A percentile compares a stretch with the other conserved stretches of the same genome.
These are phyloP conservation scores for Diplodus sargus DNA, from an alignment of 2,797 vertebrate species.

Conservation along the genomic window DNA sequence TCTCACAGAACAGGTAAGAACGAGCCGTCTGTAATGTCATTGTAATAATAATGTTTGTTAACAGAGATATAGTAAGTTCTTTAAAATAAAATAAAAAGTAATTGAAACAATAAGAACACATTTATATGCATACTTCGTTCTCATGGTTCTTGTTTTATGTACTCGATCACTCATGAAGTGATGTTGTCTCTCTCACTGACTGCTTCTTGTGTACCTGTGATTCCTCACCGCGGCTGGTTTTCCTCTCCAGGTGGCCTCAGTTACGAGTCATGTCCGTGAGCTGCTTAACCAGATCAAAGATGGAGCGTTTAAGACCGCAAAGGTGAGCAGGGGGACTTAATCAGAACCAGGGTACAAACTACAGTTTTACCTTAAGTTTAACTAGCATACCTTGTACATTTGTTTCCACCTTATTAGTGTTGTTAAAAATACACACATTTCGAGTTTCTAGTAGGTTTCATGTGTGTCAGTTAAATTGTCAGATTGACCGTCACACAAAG, in stretches of 20 bases:
- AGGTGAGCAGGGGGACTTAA: slow-evolving; percentile 63
- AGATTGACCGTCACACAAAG: too few species aligned
- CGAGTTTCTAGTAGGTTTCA: too few species aligned
- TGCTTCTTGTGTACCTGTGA: background rate
- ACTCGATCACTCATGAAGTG: background rate
- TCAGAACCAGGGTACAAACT: too few species aligned
- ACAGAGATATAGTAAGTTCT: background rate
- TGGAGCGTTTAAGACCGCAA: slow-evolving; percentile 76
- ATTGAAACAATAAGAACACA: background rate
- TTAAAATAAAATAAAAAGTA: background rate
- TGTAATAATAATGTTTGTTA: background rate
- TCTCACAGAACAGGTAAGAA: slow-evolving; percentile 83
- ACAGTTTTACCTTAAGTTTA: too few species aligned
- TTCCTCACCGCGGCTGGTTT: background rate
- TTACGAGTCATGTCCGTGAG: slow-evolving; percentile 81
- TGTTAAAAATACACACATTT: too few species aligned
- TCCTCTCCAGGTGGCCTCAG: slow-evolving; percentile 76
- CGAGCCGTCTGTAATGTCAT: fast-evolving
- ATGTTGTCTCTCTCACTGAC: background rate
- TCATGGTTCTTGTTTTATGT: background rate
- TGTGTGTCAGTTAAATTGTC: too few species aligned
- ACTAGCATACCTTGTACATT: too few species aligned
- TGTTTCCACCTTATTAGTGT: too few species aligned
- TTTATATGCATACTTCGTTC: background rate
- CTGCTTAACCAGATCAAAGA: slow-evolving; percentile 80